phyloP scores from a whole-genome alignment of 2,113 vertebrate species.

The Polyodon spathula region DNA sequence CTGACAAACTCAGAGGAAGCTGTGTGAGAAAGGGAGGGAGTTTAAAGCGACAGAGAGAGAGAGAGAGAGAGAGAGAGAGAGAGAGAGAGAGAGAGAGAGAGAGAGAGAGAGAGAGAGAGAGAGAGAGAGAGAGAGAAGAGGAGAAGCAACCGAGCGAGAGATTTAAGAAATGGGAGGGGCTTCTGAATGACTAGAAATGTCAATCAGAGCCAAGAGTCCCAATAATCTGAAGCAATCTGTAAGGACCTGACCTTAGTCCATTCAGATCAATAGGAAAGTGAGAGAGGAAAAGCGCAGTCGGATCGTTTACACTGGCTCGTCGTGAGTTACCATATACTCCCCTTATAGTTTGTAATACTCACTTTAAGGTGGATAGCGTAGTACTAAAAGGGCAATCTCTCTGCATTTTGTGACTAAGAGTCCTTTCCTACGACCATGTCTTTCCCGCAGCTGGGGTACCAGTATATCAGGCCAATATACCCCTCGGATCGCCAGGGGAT shows the following conservation, averaged over 20 bases:
- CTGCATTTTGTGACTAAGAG: conserved; percentile 51
- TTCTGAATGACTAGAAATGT: conserved; percentile 91
- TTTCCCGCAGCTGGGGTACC: conserved; percentile 94
- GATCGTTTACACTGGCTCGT: conserved; percentile 73
- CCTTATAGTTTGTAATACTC: conserved; percentile 60
- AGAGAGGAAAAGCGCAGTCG: conserved; percentile 71
- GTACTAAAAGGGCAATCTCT: conserved; percentile 40
- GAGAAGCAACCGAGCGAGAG: conserved; percentile 60
- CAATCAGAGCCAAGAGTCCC: conserved; percentile 94
- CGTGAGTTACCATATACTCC: conserved; percentile 75
- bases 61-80: conserved; percentile 5
- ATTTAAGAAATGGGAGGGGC: conserved; percentile 92
- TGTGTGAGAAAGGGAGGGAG: conserved; percentile 21
- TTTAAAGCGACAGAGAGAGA: conserved; percentile 25
- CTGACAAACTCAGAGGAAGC: conserved; percentile 25
- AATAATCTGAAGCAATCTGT: conserved; percentile 98
- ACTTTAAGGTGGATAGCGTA: conserved; percentile 70
- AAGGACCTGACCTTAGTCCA: conserved; percentile 98
- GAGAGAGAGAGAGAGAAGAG: conserved; percentile 38
- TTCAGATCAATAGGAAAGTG: conserved; percentile 94
- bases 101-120: conserved; percentile 2
- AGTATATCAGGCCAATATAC: conserved; percentile 92
- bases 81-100: neutral
- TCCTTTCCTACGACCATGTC: conserved; percentile 71
- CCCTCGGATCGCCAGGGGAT: conserved; percentile 79